Evolutionary conservation across 1,140 invertebrate species (phyloP), one percentile per base, ranked within the genome.

Genomic region (Drosophila tropicalis): DNA sequence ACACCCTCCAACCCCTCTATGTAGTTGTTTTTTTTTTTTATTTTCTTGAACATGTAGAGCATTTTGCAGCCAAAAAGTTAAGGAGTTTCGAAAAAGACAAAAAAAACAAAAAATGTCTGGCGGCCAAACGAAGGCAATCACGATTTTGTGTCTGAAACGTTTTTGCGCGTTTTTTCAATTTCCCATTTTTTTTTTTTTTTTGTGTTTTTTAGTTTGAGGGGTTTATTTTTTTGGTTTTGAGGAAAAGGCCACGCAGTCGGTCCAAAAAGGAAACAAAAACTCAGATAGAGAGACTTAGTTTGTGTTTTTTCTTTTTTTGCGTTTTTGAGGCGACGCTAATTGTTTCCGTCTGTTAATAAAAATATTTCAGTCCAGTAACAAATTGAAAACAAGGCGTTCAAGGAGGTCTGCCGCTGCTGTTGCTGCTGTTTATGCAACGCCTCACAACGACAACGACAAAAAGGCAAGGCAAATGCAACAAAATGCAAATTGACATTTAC

Each of bases 401-500:
- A 66, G 39, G 47, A 63, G 15, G 36, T 68, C 67, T 58, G 66
- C 67, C 54, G 54, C 29, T 72, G 61, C 63, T 67, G 60, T 61
- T 69, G 63, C 67, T 73, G 71, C 77, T 80, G 84, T 89, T 89
- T 89, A 89, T 89, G 84, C 84, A 89, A 87, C 80, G 80, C 84
- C 75, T 89, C 77, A 89, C 73, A 65, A 69, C 66, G 73, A 44
- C 41, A 68, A 36, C 34, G 34, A 36, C 34, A 36, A 36, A 36
- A 60, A 70, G 72, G 71, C 75, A 75, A 65, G 71, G 64, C 64
- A 81, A 39, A 39, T 39, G 36, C 36, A 39, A 39, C 36, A 39
- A 89, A 89, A 89, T 89, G 84, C 85, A 89, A 89, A 89, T 89
- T 89, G 84, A 90, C 84, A 89, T 89, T 89, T 89, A 89, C 84